These are phyloP conservation scores for Palloptera scutellata DNA, from an alignment of 2,888 invertebrate genomes.

Conservation along the genomic window DNA sequence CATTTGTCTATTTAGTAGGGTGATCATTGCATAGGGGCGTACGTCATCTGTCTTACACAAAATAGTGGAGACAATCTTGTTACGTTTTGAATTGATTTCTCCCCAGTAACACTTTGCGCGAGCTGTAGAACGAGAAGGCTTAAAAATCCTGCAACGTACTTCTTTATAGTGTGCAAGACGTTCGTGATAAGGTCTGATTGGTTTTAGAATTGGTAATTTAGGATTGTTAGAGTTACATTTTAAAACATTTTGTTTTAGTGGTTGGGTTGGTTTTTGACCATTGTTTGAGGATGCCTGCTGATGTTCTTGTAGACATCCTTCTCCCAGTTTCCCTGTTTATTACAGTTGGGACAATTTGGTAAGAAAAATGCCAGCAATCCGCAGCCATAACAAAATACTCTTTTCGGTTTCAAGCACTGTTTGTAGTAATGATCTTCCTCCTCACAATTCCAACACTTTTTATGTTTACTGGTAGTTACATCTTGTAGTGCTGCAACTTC, in stretches of 20 bases:
- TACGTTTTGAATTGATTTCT: background rate
- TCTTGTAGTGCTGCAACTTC: too few relatives aligned
- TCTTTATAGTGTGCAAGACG: slow-evolving; percentile 12
- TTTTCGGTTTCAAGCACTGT: slow-evolving; percentile 16
- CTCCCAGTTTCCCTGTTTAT: slow-evolving; percentile 23
- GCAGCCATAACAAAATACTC: slow-evolving; percentile 22
- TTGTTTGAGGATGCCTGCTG: slow-evolving; percentile 17
- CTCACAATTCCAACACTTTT: slow-evolving; percentile 31
- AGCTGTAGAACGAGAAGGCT: slow-evolving; percentile 3
- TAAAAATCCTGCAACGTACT: slow-evolving; percentile 10
- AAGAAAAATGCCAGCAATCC: slow-evolving; percentile 15
- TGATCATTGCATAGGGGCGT: slow-evolving; percentile 4
- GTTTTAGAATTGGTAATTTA: background rate
- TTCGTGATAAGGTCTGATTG: slow-evolving; percentile 18
- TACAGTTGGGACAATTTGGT: slow-evolving; percentile 22
- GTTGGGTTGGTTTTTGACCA: background rate
- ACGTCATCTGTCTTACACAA: slow-evolving; percentile 7
- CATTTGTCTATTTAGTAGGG: background rate
- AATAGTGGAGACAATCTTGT: background rate
- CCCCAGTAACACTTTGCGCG: slow-evolving; percentile 4
- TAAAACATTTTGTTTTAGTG: background rate
- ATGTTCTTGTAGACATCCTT: slow-evolving; percentile 15
- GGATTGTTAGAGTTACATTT: background rate
- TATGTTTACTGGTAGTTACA: background rate
- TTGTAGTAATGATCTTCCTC: slow-evolving; percentile 24